Evolutionary conservation across 1,140 invertebrate species (phyloP), one percentile per base, ranked within the genome.

Genomic region (Diabrotica undecimpunctata): DNA sequence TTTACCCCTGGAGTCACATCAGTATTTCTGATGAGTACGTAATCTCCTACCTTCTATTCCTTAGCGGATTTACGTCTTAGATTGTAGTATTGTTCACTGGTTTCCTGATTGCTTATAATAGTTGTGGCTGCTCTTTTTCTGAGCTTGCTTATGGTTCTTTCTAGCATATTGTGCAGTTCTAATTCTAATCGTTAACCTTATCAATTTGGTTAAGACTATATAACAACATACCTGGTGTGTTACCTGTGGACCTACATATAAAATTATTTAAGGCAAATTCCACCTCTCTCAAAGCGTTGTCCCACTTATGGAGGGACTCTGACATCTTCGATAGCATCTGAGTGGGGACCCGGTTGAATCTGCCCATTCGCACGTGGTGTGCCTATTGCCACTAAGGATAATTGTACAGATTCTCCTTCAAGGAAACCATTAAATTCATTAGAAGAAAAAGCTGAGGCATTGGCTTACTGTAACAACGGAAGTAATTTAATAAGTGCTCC

Each of bases 211-310:
- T 41, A 6, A 6, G 6, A 7, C 39, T 10, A 41, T 41, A 41
- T 41, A 41, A 9, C 71, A 65, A 51, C 64, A 59, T 46, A 69
- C 67, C n/a, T 57, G 36, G 25, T n/a, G n/a, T n/a, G n/a, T n/a
- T n/a, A n/a, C n/a, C n/a, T n/a, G n/a, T n/a, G n/a, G n/a, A n/a
- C n/a, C 66, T 61, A 60, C 70, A 60, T 36, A 62, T n/a, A n/a
- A 72, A 65, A 39, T 74, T 74, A 62, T 75, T 75, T 10, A 75
- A 14, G 0, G 69, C 66, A 64, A 66, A 70, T 66, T 77, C 73
- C 3, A 73, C 63, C 0, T 72, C 12, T 11, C 14, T 39, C 39
- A 75, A 46, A 11, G 59, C 25, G 12, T 57, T 57, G 58, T 70
- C 68, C 73, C 72, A 77, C 8, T 70, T 54, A 13, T 54, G 54